Evolutionary conservation across 2,113 vertebrate genomes (phyloP).

Genomic region (Vulpes vulpes): DNA sequence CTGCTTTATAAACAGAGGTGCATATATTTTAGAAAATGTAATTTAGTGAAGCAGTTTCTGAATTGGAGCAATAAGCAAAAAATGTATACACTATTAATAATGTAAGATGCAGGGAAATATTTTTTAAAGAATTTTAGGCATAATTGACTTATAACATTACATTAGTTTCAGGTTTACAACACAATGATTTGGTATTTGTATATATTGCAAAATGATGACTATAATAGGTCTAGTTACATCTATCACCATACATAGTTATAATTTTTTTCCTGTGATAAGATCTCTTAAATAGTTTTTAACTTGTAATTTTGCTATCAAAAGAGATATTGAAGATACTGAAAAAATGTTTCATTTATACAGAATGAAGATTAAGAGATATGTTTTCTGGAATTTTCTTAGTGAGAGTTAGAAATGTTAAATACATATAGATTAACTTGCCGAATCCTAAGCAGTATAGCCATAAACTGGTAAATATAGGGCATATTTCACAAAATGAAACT

Average conservation of each 20-base stretch:
- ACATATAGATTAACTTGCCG: neutral
- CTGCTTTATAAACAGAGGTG: neutral
- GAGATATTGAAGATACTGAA: neutral
- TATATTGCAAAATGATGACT: neutral
- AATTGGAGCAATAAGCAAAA: neutral
- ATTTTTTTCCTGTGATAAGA: neutral
- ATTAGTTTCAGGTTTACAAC: neutral
- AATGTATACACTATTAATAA: neutral
- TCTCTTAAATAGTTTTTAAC: neutral
- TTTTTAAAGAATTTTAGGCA: neutral
- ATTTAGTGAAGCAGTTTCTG: neutral
- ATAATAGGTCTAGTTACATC: neutral
- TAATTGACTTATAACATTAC: neutral
- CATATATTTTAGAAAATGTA: neutral
- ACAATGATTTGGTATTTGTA: neutral
- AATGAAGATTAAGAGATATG: neutral
- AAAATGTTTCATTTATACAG: neutral
- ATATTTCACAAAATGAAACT: neutral
- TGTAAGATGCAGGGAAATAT: neutral
- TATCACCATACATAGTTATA: neutral
- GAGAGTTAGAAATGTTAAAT: neutral
- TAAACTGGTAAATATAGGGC: neutral
- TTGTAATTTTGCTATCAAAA: neutral
- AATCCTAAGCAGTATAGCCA: neutral
- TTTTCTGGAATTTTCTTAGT: neutral